Base-by-base conservation (phyloP, 2,113 vertebrate genomes). In the Tragelaphus strepsiceros region DNA sequence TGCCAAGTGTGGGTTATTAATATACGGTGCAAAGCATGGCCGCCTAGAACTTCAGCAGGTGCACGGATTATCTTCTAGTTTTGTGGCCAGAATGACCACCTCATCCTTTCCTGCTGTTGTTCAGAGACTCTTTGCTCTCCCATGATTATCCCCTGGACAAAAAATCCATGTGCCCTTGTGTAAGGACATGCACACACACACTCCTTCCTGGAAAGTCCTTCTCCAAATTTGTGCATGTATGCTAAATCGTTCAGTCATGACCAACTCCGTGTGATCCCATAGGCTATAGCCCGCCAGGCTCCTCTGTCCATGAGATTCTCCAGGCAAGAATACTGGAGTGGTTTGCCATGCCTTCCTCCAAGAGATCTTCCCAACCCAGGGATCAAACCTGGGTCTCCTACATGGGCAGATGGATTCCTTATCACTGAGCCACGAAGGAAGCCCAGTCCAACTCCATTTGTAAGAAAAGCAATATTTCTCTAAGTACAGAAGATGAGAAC, bases 51-150 rank as follows among this genome's bases (percentile, higher is more conserved):
- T 51, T 5, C 53, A n/a, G 88, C 58, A 43, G 39, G 39, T 43
- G 0, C 19, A 59, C 7, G 2, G 6, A 26, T 35, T 5, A 13
- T 21, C 10, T 15, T 21, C 30, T 7, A 39, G 54, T 2, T 53
- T 17, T 77, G 15, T 28, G n/a, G n/a, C 19, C 28, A 58, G 26
- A 77, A 32, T 2, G 6, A 15, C 16, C 35, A 39, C 7, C 4
- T 49, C 30, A 32, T 3, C 4, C 62, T 39, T 49, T 26, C 46
- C 19, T 64, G 30, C 10, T 32, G 14, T 32, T 78, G 24, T 62
- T 88, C 85, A 53, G 64, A 28, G 16, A 59, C 15, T 22, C 43
- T 67, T 39, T 35, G 22, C n/a, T 64, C 39, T 32, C 51, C n/a
- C 14, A 0, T 30, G 67, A 82, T 32, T 30, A 28, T 58, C 49